phyloP scores from a whole-genome alignment of 2,113 vertebrate species.

The Caranx ignobilis region DNA sequence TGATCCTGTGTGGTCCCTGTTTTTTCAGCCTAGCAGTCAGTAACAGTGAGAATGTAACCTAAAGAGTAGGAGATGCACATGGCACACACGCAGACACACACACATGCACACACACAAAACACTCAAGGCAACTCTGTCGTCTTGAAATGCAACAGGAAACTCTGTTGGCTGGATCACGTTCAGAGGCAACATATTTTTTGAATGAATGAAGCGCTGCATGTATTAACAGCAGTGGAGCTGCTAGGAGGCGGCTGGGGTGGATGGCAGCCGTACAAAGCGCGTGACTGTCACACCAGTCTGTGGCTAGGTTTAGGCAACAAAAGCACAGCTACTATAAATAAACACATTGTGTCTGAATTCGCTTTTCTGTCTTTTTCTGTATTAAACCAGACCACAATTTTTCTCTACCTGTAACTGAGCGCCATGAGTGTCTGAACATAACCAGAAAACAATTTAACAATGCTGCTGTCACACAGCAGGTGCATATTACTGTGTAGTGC shows the following conservation, averaged over 20 bases:
- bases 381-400: background rate
- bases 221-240: background rate
- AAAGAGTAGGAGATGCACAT: conserved; percentile 27
- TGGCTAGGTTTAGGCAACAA: background rate
- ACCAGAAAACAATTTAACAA: background rate
- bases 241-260: background rate
- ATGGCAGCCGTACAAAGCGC: background rate
- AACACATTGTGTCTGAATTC: background rate
- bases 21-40: conserved; percentile 53
- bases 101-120: background rate
- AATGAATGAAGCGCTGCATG: background rate
- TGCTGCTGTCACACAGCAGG: background rate
- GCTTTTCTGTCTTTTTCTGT: background rate
- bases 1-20: conserved; percentile 53
- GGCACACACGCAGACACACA: conserved; percentile 17
- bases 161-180: background rate
- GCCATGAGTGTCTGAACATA: background rate
- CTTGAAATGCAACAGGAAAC: background rate
- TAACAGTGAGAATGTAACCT: conserved; percentile 15
- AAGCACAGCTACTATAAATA: background rate
- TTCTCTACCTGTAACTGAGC: background rate
- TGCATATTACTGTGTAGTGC: background rate
- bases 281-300: background rate
- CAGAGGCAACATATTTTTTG: background rate
- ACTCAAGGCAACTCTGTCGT: background rate